Evolutionary conservation across 2,797 vertebrate species (phyloP), one percentile per base, ranked within the genome.

Genomic region (Psittacula derbiana): DNA sequence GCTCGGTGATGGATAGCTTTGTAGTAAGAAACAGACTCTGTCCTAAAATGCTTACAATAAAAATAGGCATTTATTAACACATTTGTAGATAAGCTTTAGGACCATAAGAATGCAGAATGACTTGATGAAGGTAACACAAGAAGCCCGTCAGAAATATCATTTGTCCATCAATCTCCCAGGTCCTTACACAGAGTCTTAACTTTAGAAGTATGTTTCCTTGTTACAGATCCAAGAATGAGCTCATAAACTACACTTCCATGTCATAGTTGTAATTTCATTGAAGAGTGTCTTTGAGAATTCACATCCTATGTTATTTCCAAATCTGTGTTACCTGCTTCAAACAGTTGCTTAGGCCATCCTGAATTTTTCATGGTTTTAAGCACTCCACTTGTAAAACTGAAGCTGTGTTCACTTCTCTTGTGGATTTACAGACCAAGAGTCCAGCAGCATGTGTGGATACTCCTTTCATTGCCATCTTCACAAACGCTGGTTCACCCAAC

Each of bases 1-100:
- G 71, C 74, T 82, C 84, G 46, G 83, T 94, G 90, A 92, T 87
- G 19, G 74, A 93, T 31, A 78, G 86, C 67, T 91, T 58, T 93
- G 80, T 67, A 90, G 88, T 72, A 72, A 84, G 88, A 92, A 91
- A 8, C 49, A 91, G 80, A 62, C 53, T 83, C 72, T 76, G 47
- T 47, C 79, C 74, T 80, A 87, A 90, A 94, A 92, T 43, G 65
- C 65, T 79, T 73, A 72, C 50, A 79, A 40, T 83, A 92, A 80
- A 94, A 94, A 12, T 3, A 82, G 40, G 44, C 74, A 71, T 87
- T 91, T 90, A 76, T 71, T 80, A 87, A 92, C 75, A 82, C 6
- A 25, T 46, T 52, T 80, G 72, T 85, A 95, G 81, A 78, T 89
- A 85, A 86, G 61, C 44, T 83, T 87, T 84, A 87, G 41, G 61